Evolutionary conservation across 2,888 invertebrate genomes (phyloP).

Genomic region (Anarsia innoxiella): DNA sequence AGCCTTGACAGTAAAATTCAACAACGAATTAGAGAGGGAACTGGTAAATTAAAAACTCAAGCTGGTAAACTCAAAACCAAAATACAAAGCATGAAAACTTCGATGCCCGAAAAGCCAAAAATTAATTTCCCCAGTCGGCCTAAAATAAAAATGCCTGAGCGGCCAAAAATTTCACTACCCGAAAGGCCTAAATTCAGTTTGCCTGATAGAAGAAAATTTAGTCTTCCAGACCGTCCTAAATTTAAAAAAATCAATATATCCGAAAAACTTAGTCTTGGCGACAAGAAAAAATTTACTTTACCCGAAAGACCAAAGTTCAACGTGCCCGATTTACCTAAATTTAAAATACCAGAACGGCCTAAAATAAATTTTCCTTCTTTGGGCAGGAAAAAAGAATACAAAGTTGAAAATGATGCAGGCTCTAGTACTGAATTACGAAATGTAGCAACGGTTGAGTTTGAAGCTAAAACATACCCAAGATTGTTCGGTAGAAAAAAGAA

Average conservation of each 20-base stretch:
- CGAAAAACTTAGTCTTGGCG: conserved; percentile 71
- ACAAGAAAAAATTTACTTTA: conserved; percentile 77
- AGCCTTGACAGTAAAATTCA: conserved; percentile 75
- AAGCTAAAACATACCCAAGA: conserved; percentile 86
- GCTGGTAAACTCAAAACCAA: conserved; percentile 83
- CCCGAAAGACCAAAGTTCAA: conserved; percentile 75
- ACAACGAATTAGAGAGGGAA: conserved; percentile 80
- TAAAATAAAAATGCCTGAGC: conserved; percentile 64
- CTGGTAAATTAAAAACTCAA: conserved; percentile 80
- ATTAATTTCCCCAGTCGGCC: conserved; percentile 75
- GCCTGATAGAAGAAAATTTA: conserved; percentile 78
- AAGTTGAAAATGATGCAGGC: conserved; percentile 45
- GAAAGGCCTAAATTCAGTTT: conserved; percentile 74
- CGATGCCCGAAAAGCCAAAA: conserved; percentile 73
- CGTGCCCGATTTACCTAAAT: conserved; percentile 73
- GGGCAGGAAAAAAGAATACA: conserved; percentile 67
- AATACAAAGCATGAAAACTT: conserved; percentile 76
- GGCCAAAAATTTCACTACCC: conserved; percentile 72
- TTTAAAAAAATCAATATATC: conserved; percentile 66
- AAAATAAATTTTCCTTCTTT: conserved; percentile 79
- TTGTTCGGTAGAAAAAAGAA: conserved; percentile 75
- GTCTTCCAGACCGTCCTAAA: conserved; percentile 77
- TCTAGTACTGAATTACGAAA: conserved; percentile 53
- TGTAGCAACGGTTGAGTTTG: conserved; percentile 78
- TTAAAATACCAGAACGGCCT: conserved; percentile 75